These are phyloP conservation scores for Sylvilagus floridanus DNA, from an alignment of 2,797 vertebrate species.

Conservation along the genomic window DNA sequence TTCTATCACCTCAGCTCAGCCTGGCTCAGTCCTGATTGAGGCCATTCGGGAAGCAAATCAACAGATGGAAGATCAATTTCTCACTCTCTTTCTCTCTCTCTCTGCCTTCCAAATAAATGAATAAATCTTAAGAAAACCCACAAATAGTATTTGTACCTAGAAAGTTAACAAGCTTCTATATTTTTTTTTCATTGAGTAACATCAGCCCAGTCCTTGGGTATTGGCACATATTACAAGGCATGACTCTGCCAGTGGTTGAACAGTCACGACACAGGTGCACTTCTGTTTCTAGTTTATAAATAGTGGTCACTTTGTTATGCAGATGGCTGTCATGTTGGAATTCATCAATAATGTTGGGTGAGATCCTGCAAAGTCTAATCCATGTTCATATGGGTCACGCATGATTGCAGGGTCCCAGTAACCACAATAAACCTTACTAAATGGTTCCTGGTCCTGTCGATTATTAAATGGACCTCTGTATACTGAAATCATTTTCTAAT, in stretches of 20 bases:
- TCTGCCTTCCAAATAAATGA: too few species aligned
- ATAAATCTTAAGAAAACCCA: too few species aligned
- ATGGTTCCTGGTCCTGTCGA: neutral
- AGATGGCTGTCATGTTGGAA: neutral
- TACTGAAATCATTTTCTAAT: neutral
- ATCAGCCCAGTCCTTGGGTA: neutral
- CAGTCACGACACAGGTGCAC: neutral
- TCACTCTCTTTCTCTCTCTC: too few species aligned
- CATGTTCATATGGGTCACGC: neutral
- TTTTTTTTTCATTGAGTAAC: neutral
- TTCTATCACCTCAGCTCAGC: too few species aligned
- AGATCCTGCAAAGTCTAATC: neutral
- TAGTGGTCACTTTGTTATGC: neutral
- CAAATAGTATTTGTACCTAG: neutral
- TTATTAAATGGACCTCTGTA: neutral
- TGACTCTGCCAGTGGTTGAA: neutral
- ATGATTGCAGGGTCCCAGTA: neutral
- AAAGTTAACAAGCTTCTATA: neutral
- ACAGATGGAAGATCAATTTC: too few species aligned
- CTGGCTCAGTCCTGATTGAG: too few species aligned
- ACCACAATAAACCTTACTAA: neutral
- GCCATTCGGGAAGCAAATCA: too few species aligned
- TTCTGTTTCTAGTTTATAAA: neutral
- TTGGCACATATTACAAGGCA: neutral
- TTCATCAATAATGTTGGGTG: conserved; percentile 4